A percentile compares a stretch with the other conserved stretches of the same genome.
Evolutionary conservation across 2,113 vertebrate species (phyloP).

Genomic region (Oryzias melastigma): DNA sequence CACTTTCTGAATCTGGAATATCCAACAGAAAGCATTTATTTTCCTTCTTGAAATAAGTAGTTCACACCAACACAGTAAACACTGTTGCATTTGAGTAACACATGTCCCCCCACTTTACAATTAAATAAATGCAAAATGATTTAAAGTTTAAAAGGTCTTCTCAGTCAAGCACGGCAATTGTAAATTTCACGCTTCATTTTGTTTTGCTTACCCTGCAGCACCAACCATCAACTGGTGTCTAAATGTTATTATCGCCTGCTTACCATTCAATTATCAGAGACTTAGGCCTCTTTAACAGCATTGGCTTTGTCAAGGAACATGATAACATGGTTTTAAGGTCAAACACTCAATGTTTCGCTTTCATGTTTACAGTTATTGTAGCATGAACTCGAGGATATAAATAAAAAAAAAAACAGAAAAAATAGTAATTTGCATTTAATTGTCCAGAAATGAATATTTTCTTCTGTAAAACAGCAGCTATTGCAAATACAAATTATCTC

Average conservation of each 20-base stretch:
- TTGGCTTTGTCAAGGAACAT: constrained; percentile 4
- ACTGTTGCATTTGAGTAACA: no score
- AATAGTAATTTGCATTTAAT: no score
- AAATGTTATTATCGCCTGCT: constrained; percentile 41
- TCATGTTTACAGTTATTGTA: not conserved
- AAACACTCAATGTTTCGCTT: not conserved
- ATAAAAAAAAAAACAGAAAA: no score
- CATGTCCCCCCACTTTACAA: no score
- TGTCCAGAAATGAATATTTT: no score
- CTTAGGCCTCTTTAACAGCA: constrained; percentile 21
- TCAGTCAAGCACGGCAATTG: constrained; percentile 1
- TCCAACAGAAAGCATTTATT: not conserved
- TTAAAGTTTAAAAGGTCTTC: no score
- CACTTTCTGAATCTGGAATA: not conserved
- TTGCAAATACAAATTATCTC: no score
- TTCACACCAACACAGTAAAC: no score
- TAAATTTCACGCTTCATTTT: constrained; percentile 2
- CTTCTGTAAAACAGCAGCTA: no score
- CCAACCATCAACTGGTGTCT: constrained; percentile 16
- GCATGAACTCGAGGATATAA: not conserved
- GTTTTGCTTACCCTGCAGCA: constrained; percentile 1
- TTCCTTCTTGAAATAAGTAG: no score
- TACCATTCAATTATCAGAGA: constrained; percentile 39
- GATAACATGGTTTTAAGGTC: not conserved
- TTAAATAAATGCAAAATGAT: no score